Base-by-base conservation (phyloP, 2,113 vertebrate genomes). In the Chunga burmeisteri region DNA sequence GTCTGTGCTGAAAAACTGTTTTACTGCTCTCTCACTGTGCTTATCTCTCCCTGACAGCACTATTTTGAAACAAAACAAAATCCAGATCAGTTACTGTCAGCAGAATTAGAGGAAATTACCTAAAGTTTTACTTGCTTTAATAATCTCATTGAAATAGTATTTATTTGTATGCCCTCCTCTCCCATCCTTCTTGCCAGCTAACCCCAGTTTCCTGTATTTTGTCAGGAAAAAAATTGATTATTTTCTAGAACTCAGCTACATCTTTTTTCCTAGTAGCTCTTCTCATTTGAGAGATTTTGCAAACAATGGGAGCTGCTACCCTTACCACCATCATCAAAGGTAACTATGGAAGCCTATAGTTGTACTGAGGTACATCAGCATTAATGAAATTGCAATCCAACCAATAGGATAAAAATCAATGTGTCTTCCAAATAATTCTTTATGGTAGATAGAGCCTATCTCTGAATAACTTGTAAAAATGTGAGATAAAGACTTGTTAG, bases 21-120 rank as follows among this genome's bases (percentile, higher is more conserved):
- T 81, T 74, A 72, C 40, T 47, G 44, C n/a, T 90, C 59, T 90
- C 52, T 91, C 62, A 17, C 26, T 77, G 46, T 75, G 61, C 84
- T 95, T 96, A 94, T 97, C 93, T 90, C 81, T 94, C 49, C 23
- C 32, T 34, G 58, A 5, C 94, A 96, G 89, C 70, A 71, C 53
- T 91, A 47, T 89, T 94, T 86, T 87, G 71, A 96, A 96, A 94
- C 86, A 95, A 97, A 97, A 87, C 77, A 94, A 95, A 91, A 82
- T 81, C 70, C 32, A 93, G 62, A 89, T 95, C 84, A 83, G 62
- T 90, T 91, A 70, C 46, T 88, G 27, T 90, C 62, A 88, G 66
- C 86, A 94, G 67, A 96, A 93, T 96, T 79, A 93, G 53, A 94
- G 95, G 95, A 97, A 96, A 91, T 94, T 91, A 94, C 89, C 96